Base-by-base conservation (phyloP, 1,140 invertebrate genomes). In the Drosophila bocqueti region DNA sequence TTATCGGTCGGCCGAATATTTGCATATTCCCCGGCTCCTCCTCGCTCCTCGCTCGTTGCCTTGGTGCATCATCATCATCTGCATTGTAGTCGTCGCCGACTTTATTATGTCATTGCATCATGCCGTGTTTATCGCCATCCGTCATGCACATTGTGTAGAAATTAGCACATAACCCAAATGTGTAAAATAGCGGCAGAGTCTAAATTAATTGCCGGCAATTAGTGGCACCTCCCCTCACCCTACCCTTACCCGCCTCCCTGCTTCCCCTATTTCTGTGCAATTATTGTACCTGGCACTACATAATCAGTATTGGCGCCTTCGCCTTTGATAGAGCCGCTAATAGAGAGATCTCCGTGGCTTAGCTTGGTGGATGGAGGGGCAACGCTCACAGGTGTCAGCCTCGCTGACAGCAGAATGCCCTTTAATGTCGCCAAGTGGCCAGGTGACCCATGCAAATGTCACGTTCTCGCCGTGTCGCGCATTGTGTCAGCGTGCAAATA, bases 51-150 rank as follows among this genome's bases (percentile, higher is more conserved):
- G 8, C 52, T n/a, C 2, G 15, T 73, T 82, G 71, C 74, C 61
- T 64, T 58, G 52, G 29, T 72, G 54, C 67, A 78, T 79, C 63
- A 64, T 47, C 63, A 64, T 47, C 67, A 72, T 79, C 63, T 64
- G 42, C 82, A 63, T 62, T 73, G 78, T 78, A 67, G 82, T 67
- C 47, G 79, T 83, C 72, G 83, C 65, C 76, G 83, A 67, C 82
- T 81, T 89, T 91, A 91, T 90, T 91, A 91, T 91, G 85, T 90
- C 81, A 90, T 90, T 89, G 84, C 84, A 81, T 90, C 84, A 89
- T 77, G 63, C 76, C 76, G 52, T 83, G 73, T 87, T 87, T 87
- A 87, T 89, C 83, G 84, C 85, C 84, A 89, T 89, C 74, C 84
- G 85, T 89, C 84, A 89, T 89, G 84, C 84, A 89, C 81, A 89